A percentile compares a stretch with the other conserved stretches of the same genome.
Conservation (phyloP, 2,888 invertebrate genomes). For the Trichopoda pennipes region DNA sequence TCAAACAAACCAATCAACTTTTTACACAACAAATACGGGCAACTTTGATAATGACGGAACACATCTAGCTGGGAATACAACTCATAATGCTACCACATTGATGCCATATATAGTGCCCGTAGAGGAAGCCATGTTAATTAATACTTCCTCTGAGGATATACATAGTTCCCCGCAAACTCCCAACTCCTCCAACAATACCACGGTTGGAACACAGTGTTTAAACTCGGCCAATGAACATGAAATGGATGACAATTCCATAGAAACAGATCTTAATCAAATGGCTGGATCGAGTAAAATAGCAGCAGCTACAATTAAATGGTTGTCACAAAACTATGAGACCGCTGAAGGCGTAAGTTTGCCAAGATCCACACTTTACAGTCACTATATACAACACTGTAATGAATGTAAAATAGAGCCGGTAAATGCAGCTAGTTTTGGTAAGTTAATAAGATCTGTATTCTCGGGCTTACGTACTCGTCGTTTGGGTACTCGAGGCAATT, state of each 20-base stretch:
- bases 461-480: slow-evolving; percentile 96
- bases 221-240: slow-evolving; percentile 71
- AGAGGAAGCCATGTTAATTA: slow-evolving; percentile 84
- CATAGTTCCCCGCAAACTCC: slow-evolving; percentile 81
- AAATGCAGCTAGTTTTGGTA: slow-evolving; percentile 99
- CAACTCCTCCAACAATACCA: slow-evolving; percentile 83
- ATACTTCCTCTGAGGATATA: slow-evolving; percentile 81
- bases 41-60: slow-evolving; percentile 57
- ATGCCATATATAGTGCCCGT: slow-evolving; percentile 87
- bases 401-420: slow-evolving; percentile 97
- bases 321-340: slow-evolving; percentile 98
- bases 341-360: slow-evolving; percentile 96
- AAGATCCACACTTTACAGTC: slow-evolving; percentile 96
- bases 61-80: slow-evolving; percentile 77
- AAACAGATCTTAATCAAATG: slow-evolving; percentile 76
- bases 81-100: slow-evolving; percentile 78
- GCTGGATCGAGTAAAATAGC: slow-evolving; percentile 85
- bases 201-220: slow-evolving; percentile 82
- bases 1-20: slow-evolving; percentile 82
- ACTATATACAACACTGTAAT: slow-evolving; percentile 97
- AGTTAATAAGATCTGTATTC: slow-evolving; percentile 98
- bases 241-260: slow-evolving; percentile 76
- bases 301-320: slow-evolving; percentile 97
- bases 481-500: slow-evolving; percentile 97
- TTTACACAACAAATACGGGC: slow-evolving; percentile 83